phyloP scores from a whole-genome alignment of 2,113 vertebrate species.

The Cyanistes caeruleus region DNA sequence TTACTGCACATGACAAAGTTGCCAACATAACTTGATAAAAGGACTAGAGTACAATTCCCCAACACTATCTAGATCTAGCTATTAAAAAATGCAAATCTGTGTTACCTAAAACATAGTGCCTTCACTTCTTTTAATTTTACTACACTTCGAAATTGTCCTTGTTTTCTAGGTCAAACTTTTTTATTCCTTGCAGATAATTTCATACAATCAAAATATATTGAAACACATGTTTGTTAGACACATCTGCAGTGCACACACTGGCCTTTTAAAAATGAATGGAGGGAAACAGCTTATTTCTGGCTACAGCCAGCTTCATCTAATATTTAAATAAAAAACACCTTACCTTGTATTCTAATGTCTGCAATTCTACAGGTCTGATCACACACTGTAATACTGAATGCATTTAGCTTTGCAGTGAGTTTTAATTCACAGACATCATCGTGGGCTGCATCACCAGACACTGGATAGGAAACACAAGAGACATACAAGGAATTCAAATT shows the following conservation, averaged over 20 bases:
- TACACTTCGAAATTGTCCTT: not conserved
- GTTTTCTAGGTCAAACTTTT: not conserved
- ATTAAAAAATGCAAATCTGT: not conserved
- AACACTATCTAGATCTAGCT: not conserved
- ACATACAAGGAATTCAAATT: not conserved
- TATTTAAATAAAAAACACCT: not conserved
- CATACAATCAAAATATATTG: not conserved
- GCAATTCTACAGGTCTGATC: conserved; percentile 86
- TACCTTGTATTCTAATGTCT: conserved; percentile 91
- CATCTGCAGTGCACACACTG: not conserved
- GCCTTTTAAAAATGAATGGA: not conserved
- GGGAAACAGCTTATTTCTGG: not conserved
- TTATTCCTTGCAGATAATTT: not conserved
- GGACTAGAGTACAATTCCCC: not conserved
- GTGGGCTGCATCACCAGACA: not conserved
- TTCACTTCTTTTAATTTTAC: not conserved
- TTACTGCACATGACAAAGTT: not conserved
- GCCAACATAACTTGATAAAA: not conserved
- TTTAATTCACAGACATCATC: conserved; percentile 83
- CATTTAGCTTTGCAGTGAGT: conserved; percentile 82
- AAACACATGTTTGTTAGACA: not conserved
- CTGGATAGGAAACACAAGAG: conserved; percentile 57
- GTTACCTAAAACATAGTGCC: not conserved
- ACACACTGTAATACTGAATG: conserved; percentile 87
- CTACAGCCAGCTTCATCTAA: not conserved